Evolutionary conservation across 2,888 invertebrate genomes (phyloP), one percentile per base, ranked within the genome.

Genomic region (Phyto melanocephala): DNA sequence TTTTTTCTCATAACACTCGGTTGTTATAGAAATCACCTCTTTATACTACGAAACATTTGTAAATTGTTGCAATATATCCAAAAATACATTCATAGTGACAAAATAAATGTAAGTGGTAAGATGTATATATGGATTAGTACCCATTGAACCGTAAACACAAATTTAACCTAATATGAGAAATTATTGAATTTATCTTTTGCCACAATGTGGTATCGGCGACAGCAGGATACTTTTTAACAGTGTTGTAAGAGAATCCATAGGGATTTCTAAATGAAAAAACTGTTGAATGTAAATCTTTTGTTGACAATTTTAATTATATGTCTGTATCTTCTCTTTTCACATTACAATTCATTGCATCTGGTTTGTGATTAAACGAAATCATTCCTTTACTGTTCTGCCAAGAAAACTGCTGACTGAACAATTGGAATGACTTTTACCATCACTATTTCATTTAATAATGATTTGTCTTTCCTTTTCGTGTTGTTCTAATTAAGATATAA

Each of bases 121-220:
- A 42, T 15, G 22, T n/a, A 22, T n/a, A n/a, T 74, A 11, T 47
- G 0, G 4, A 50, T 13, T 20, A 6, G 8, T 28, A 40, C 7
- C 60, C 15, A 77, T 22, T 52, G 76, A 62, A 60, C 15, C 60
- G 15, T 77, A 60, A 42, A 60, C 37, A 37, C 10, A 50, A 76
- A 40, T 13, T 15, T 54, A 47, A 52, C 22, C 62, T 77, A 22
- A 52, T 13, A 58, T 17, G 47, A 58, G 24, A 58, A 67, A 28
- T 37, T 13, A 76, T 76, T 37, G 33, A 17, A 56, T 65, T 75
- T 37, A 47, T 35, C 4, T 35, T 45, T 56, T 45, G 75, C 37
- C 35, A 20, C 17, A 47, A 56, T 28, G 56, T 28, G 37, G n/a
- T 58, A 15, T 47, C 24, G 37, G 7, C 22, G 15, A 8, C 13